Percentiles rank a stretch among this genome's conserved stretches.
Conservation (phyloP, 2,797 vertebrate species). For the Rhabdomys pumilio region DNA sequence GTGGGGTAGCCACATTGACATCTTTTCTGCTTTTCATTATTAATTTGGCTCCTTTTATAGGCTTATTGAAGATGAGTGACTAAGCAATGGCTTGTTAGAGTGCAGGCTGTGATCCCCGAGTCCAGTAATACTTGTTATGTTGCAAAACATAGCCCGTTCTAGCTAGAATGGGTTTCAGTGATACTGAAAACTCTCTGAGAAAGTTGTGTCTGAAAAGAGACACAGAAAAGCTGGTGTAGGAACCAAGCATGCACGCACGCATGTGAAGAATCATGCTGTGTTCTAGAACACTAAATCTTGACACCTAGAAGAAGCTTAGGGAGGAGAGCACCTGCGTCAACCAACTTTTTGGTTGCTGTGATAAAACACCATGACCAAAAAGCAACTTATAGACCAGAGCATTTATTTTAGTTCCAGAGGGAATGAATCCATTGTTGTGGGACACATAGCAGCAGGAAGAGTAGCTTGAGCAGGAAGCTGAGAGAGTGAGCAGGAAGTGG, state of each 20-base stretch:
- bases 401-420: background rate
- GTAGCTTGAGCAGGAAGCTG: background rate
- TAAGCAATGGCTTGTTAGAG: background rate
- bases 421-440: background rate
- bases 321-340: no score
- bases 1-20: background rate
- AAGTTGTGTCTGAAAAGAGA: conserved; percentile 21
- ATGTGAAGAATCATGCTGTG: background rate
- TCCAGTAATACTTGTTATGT: background rate
- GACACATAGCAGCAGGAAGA: background rate
- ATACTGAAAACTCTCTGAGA: background rate
- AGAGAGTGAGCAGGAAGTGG: background rate
- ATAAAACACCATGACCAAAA: background rate
- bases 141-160: background rate
- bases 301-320: background rate
- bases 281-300: background rate
- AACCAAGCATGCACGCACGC: background rate
- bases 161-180: background rate
- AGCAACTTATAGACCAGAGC: background rate
- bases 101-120: background rate
- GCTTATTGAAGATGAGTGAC: background rate
- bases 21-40: background rate
- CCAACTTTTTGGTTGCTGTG: background rate
- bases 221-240: background rate
- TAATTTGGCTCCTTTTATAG: background rate